Conservation (phyloP, 1,140 invertebrate species). For the Thaumatotibia leucotreta region DNA sequence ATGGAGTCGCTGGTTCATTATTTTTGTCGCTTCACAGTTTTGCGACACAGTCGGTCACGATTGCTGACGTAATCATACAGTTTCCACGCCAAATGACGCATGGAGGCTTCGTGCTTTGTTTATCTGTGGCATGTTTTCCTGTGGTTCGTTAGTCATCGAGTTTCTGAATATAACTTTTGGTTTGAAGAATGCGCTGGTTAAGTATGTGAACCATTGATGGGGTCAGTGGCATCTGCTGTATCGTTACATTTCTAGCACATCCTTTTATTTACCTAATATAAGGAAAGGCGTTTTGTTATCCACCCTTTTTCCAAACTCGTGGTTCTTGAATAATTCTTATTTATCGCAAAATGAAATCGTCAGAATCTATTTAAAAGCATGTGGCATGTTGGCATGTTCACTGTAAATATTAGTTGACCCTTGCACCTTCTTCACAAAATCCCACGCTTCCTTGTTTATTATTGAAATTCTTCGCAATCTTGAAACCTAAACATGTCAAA, state of each 20-base stretch:
- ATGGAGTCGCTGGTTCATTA: slow-evolving; percentile 44
- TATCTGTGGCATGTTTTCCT: slow-evolving; percentile 19
- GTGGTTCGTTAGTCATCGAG: slow-evolving; percentile 11
- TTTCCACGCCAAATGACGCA: slow-evolving; percentile 44
- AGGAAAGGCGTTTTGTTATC: no score
- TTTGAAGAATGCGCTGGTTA: not conserved
- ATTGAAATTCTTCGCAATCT: not conserved
- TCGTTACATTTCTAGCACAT: not conserved
- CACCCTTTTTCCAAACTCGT: no score
- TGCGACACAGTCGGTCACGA: slow-evolving; percentile 47
- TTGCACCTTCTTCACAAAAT: not conserved
- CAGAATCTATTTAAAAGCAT: no score
- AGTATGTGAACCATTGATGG: not conserved
- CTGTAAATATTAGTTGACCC: no score
- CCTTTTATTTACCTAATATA: not conserved
- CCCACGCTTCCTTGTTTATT: not conserved
- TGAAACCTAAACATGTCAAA: not conserved
- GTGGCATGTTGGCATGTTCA: no score
- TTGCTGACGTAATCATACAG: slow-evolving; percentile 41
- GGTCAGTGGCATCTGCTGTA: not conserved
- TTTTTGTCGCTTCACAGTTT: slow-evolving; percentile 53
- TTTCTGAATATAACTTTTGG: not conserved
- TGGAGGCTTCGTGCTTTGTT: slow-evolving; percentile 17
- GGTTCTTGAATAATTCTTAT: no score
- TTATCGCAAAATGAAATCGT: no score